Conservation (phyloP, 2,113 vertebrate genomes). For the Acanthochromis polyacanthus region DNA sequence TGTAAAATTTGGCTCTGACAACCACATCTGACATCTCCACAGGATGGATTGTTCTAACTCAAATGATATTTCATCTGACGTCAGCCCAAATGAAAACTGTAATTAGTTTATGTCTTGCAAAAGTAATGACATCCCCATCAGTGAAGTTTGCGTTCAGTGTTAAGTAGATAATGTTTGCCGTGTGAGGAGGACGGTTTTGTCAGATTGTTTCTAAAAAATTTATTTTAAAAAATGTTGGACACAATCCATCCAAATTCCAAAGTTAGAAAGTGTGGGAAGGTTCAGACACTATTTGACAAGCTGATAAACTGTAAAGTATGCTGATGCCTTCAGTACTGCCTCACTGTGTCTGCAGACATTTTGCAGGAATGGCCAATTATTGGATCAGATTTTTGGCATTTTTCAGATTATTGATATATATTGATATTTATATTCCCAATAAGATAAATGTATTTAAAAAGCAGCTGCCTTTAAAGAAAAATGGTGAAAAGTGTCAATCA, state of each 20-base stretch:
- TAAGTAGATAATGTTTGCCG: conserved; percentile 11
- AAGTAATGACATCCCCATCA: conserved; percentile 18
- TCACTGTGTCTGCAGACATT: not conserved
- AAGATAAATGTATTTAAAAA: too few species aligned
- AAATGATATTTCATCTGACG: not conserved
- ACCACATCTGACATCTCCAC: too few species aligned
- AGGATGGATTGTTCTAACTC: not conserved
- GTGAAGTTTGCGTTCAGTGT: not conserved
- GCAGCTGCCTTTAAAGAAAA: too few species aligned
- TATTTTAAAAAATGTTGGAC: not conserved
- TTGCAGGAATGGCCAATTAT: not conserved
- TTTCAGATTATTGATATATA: too few species aligned
- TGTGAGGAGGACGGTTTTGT: not conserved
- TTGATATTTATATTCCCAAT: too few species aligned
- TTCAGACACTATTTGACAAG: conserved; percentile 16
- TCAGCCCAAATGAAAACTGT: not conserved
- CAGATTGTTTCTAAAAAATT: not conserved
- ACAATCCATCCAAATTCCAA: not conserved
- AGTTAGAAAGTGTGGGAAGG: conserved; percentile 15
- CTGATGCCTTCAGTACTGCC: conserved; percentile 6
- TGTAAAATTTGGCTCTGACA: too few species aligned
- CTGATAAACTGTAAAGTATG: not conserved
- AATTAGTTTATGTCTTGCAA: not conserved
- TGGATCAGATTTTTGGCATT: too few species aligned
- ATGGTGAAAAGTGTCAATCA: too few species aligned